Evolutionary conservation across 2,797 vertebrate species (phyloP).

Genomic region (Remorina albescens): DNA sequence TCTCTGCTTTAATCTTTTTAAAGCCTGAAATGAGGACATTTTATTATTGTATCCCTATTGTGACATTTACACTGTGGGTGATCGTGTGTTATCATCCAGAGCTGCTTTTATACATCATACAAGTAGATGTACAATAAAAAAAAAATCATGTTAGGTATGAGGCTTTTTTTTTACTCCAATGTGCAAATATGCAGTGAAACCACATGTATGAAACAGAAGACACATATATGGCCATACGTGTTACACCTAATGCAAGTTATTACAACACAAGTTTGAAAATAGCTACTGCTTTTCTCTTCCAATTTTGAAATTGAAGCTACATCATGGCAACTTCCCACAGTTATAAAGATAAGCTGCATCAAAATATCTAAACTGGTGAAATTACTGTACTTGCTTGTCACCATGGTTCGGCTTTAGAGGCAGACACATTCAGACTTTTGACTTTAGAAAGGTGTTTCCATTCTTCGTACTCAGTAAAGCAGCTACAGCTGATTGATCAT

Average conservation of each 20-base stretch:
- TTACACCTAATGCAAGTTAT: neutral
- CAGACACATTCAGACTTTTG: neutral
- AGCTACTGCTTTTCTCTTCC: neutral
- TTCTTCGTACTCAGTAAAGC: neutral
- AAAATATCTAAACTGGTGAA: neutral
- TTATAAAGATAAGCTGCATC: neutral
- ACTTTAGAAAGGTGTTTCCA: neutral
- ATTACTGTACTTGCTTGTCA: no score
- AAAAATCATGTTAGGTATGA: neutral
- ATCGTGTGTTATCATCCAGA: neutral
- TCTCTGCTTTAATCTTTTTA: slow-evolving; percentile 14
- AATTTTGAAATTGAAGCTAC: neutral
- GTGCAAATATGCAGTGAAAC: neutral
- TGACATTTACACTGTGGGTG: slow-evolving; percentile 8
- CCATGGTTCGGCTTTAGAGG: no score
- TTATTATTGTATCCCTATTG: neutral
- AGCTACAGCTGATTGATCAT: neutral
- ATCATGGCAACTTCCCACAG: neutral
- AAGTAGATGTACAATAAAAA: neutral
- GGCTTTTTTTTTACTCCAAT: neutral
- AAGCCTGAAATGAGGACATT: neutral
- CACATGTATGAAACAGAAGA: no score
- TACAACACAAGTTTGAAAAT: neutral
- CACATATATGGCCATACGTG: no score
- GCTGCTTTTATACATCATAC: neutral